Evolutionary conservation across 1,140 invertebrate genomes (phyloP).

Genomic region (Papilio dardanus): DNA sequence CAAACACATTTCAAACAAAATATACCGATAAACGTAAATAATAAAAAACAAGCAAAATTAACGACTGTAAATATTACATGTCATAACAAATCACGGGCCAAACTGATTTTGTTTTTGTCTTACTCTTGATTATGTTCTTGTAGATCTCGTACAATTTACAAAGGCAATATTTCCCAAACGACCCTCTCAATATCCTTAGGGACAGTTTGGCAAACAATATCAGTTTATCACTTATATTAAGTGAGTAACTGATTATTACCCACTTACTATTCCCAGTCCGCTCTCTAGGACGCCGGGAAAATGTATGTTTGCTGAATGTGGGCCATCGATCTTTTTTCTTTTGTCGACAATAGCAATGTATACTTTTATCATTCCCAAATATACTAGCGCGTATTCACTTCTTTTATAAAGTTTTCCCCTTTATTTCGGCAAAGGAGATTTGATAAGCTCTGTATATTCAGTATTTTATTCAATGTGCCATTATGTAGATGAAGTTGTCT

Average conservation of each 20-base stretch:
- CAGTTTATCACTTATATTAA: constrained; percentile 46
- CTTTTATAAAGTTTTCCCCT: background rate
- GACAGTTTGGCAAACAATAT: constrained; percentile 29
- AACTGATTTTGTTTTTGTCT: background rate
- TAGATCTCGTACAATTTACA: constrained; percentile 6
- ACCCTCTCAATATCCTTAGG: constrained; percentile 14
- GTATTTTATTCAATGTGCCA: constrained; percentile 1
- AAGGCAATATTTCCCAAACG: constrained; percentile 21
- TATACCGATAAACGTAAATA: background rate
- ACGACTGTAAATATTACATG: background rate
- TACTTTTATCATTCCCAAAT: constrained; percentile 15
- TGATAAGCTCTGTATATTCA: background rate
- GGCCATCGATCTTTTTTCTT: constrained; percentile 40
- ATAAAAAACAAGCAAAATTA: background rate
- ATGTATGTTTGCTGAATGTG: constrained; percentile 41
- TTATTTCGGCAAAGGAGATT: constrained; percentile 1
- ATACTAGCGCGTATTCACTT: background rate
- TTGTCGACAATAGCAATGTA: background rate
- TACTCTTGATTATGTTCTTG: constrained; percentile 15
- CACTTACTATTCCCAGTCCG: constrained; percentile 49
- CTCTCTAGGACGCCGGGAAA: constrained; percentile 36
- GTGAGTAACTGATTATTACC: constrained; percentile 50
- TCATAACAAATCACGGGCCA: background rate
- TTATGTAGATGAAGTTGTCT: constrained; percentile 16
- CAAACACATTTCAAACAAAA: background rate